These are phyloP conservation scores for Eupsittula cactorum DNA, from an alignment of 2,113 vertebrate species.

Conservation along the genomic window DNA sequence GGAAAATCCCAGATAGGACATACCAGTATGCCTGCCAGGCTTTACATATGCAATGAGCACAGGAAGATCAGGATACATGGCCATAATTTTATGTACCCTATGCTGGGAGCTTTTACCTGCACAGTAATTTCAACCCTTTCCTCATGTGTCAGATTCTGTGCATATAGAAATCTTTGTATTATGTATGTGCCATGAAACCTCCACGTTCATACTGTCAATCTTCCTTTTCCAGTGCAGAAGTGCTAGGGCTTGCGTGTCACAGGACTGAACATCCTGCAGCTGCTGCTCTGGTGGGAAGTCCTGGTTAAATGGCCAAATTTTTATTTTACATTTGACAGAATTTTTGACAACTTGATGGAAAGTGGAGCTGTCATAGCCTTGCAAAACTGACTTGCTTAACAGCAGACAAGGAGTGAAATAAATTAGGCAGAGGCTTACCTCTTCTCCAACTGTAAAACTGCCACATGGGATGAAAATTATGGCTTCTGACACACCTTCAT, in stretches of 20 bases:
- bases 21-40: not conserved
- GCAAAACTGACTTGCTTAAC: not conserved
- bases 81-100: fast-evolving
- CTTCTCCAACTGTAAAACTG: not conserved
- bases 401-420: not conserved
- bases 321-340: not conserved
- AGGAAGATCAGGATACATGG: not conserved
- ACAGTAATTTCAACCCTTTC: not conserved
- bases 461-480: fast-evolving
- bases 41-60: fast-evolving
- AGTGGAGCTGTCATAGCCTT: not conserved
- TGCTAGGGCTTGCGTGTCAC: not conserved
- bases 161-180: not conserved
- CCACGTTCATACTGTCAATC: fast-evolving
- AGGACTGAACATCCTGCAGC: not conserved
- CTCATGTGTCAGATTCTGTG: not conserved
- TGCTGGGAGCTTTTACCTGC: not conserved
- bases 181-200: not conserved
- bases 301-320: not conserved
- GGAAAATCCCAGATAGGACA: not conserved
- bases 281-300: not conserved
- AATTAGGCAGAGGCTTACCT: not conserved
- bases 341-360: not conserved
- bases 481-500: not conserved
- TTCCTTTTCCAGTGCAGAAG: not conserved